Conservation (phyloP, 2,797 vertebrate species). For the Neoniphon sammara region DNA sequence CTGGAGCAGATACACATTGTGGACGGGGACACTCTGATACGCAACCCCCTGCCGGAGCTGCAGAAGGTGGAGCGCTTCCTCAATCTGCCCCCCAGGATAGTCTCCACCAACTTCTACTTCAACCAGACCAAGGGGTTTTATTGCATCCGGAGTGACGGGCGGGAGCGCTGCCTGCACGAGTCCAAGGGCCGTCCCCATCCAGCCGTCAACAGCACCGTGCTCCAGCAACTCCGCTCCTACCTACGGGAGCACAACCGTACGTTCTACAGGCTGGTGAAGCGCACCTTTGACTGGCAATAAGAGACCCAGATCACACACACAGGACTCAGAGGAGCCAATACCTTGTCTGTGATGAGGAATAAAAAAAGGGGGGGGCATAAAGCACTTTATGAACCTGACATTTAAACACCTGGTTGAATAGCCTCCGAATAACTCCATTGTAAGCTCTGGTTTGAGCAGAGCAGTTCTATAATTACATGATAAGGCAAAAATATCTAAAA, state of each 20-base stretch:
- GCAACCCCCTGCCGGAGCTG: conserved; percentile 89
- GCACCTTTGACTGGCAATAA: conserved; percentile 93
- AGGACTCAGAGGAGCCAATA: conserved; percentile 50
- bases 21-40: conserved; percentile 92
- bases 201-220: conserved; percentile 88
- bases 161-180: conserved; percentile 93
- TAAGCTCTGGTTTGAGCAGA: conserved; percentile 71
- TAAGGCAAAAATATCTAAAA: conserved; percentile 51
- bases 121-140: conserved; percentile 97
- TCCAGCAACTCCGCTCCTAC: conserved; percentile 90
- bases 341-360: conserved; percentile 40
- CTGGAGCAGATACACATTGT: conserved; percentile 94
- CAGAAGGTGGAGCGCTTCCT: conserved; percentile 93
- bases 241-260: conserved; percentile 92
- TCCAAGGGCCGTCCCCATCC: conserved; percentile 94
- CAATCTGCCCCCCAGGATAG: conserved; percentile 89
- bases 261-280: conserved; percentile 93
- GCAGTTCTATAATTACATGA: conserved; percentile 69
- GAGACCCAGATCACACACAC: conserved; percentile 1
- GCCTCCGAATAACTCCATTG: conserved; percentile 65
- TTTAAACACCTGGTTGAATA: conserved; percentile 49
- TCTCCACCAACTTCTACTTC: conserved; percentile 95
- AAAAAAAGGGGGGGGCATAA: conserved; percentile 40
- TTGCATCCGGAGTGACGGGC: conserved; percentile 92
- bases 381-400: conserved; percentile 76